Evolutionary conservation across 2,888 invertebrate species (phyloP), one percentile per base, ranked within the genome.

Genomic region (Sialis fuliginosa): DNA sequence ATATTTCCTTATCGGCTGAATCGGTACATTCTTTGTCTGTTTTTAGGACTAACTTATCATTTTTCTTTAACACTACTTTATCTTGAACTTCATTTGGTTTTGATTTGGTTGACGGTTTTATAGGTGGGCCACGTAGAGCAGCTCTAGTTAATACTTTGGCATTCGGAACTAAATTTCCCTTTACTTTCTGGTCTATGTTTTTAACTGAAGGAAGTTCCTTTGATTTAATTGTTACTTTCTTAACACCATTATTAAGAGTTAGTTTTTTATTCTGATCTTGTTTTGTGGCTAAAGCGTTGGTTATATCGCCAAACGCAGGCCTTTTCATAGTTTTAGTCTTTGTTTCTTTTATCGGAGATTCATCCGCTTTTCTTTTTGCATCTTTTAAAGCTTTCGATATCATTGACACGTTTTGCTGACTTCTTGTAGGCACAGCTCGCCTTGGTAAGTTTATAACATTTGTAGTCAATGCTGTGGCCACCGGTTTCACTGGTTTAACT

Each of bases 251-350:
- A 44, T 67, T 66, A 49, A 64, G 64, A 44, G 60, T 58, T 31
- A 51, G 51, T 9, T 51, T 57, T 57, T 45, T 49, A 49, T 46
- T 12, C 35, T 42, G 51, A 51, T 44, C 45, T 42, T 42, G 55
- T 51, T 34, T 55, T 48, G 58, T 58, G 6, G 44, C 65, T 54
- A 67, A 64, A 52, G 78, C 81, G 66, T 88, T 89, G 45, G 88
- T 87, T 53, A 90, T 76, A 62, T 91, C 90, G 50, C 85, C 86
- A 59, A 92, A 77, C 4, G 89, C 91, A 39, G 86, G 82, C 56
- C 91, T 70, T 62, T 88, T 90, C 5, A 78, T 74, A 10, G 34
- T 45, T 34, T 43, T 30, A 9, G 33, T 43, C 6, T 32, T 34
- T 32, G 33, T 32, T 60, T 82, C 80, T 64, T 83, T 86, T 41